Evolutionary conservation across 2,888 invertebrate genomes (phyloP), one percentile per base, ranked within the genome.

Genomic region (Sinopyrophorus schimmeli): DNA sequence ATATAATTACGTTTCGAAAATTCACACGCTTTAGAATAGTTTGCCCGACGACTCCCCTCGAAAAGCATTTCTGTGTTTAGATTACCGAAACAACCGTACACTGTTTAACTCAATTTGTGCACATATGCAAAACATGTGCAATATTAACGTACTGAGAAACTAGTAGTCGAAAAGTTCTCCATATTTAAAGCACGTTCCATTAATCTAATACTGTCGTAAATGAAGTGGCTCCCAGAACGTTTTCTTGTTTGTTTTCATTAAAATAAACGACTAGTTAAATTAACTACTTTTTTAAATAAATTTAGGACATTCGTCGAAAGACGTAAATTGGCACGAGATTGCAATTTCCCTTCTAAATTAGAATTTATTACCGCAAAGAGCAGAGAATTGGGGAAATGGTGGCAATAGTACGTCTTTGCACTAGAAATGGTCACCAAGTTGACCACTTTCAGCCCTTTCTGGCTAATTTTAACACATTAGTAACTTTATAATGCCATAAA

Each of bases 111-210:
- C 17, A 40, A 40, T 40, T 40, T 40, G 40, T 40, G 40, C 40
- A 40, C 40, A 40, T 40, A 40, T 40, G 40, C 40, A 40, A 28
- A 40, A 30, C 30, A 40, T 40, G 30, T 31, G 30, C 30, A 31
- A n/a, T 28, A 28, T 31, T 31, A 31, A 9, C 3, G 17, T n/a
- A 31, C 30, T 31, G 16, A 17, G 30, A 31, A 31, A 31, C 30
- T 31, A 40, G 30, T 30, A 40, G 15, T 14, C 10, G 12, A 14
- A 40, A 6, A 15, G 28, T 40, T n/a, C n/a, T n/a, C n/a, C 28
- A 30, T 30, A 30, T 30, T 30, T 40, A 30, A 40, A 12, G 26
- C 40, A 30, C 10, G 28, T 40, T 15, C 20, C 20, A 15, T 21
- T 18, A 18, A 11, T 20, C 35, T 21, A 21, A 14, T 21, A n/a